Base-by-base conservation (phyloP, 2,888 invertebrate genomes). In the Amorpha juglandis region DNA sequence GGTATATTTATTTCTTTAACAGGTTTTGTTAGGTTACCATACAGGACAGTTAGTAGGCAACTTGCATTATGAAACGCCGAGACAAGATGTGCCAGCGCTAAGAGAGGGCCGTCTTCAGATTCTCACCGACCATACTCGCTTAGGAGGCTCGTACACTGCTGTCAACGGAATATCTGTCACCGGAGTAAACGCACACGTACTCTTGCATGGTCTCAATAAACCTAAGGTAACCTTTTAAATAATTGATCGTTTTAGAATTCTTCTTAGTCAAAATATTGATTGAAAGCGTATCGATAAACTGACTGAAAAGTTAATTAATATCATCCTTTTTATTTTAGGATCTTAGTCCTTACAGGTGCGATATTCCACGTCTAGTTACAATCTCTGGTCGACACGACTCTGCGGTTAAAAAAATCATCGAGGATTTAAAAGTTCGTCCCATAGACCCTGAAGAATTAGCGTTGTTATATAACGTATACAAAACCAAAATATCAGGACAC, bases 21-120 rank as follows among this genome's bases (percentile, higher is more conserved):
- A 87, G 87, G 77, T 86, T 0, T 67, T 86, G n/a, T 89, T 97
- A 52, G 94, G 95, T 0, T 96, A 96, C 90, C 95, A 96, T 79
- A 90, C 91, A 45, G 95, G 95, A 0, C 74, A 89, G 9, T 92
- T 97, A 65, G 96, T 97, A 0, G 95, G 95, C 0, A 97, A 97
- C 82, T 88, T 97, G 35, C 95, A 97, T 81, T 96, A 90, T 79
- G 89, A 92, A 0, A 86, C 79, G 2, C 95, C 96, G 0, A 86
- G 93, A 2, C 81, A 84, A 50, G 93, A 91, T 42, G 78, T 94
- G 0, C 84, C 84, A 42, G 92, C 92, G 12, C 75, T 95, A 12
- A 81, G 84, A 0, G 92, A 94, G 0, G 94, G 94, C 0, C 86
- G 90, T 68, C 84, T 94, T 50, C 78, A 92, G 75, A 94, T 97